Conservation (phyloP, 2,888 invertebrate genomes). For the Limnephilus rhombicus region DNA sequence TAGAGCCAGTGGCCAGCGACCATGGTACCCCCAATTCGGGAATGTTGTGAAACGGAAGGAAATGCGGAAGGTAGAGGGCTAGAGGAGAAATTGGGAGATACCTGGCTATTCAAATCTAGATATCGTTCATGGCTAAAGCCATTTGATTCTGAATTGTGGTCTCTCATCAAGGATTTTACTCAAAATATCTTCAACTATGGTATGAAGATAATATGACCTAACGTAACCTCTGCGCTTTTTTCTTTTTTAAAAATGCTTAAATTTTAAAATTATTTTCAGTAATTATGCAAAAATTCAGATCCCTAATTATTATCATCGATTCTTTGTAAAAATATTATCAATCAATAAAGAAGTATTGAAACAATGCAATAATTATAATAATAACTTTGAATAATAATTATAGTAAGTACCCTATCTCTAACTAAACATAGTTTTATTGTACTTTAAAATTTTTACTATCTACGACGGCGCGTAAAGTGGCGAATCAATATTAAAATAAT, state of each 20-base stretch:
- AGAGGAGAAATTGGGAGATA: background rate
- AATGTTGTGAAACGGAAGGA: background rate
- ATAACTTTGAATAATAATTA: background rate
- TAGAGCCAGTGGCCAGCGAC: background rate
- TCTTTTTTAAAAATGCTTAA: background rate
- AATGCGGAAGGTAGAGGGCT: background rate
- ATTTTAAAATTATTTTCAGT: background rate
- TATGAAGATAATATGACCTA: background rate
- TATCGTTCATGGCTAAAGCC: background rate
- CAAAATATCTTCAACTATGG: background rate
- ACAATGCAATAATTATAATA: slow-evolving; percentile 32
- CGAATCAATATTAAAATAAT: slow-evolving; percentile 15
- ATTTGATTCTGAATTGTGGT: background rate
- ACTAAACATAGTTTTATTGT: slow-evolving; percentile 36
- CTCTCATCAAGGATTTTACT: background rate
- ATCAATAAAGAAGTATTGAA: slow-evolving; percentile 23
- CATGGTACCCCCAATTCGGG: background rate
- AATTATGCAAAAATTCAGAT: background rate
- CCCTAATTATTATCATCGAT: background rate
- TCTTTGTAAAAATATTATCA: slow-evolving; percentile 8
- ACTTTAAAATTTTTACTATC: slow-evolving; percentile 43
- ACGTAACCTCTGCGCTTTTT: background rate
- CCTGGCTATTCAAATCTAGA: background rate
- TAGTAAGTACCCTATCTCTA: background rate
- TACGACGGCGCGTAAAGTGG: slow-evolving; percentile 24